Conservation (phyloP, 1,140 invertebrate genomes). For the Paraescarpia echinospica region DNA sequence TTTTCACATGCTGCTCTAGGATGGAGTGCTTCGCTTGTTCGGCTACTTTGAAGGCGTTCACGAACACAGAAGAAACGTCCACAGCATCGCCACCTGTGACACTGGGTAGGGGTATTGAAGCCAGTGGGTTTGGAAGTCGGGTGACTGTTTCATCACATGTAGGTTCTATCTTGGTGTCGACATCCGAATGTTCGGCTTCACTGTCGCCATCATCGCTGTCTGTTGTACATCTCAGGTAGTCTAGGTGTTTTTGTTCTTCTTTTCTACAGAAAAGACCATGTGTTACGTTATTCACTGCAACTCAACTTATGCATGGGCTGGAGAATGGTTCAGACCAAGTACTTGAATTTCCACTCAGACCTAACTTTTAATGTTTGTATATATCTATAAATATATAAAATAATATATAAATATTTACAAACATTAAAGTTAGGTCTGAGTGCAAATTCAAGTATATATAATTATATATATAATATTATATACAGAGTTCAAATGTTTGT, state of each 20-base stretch:
- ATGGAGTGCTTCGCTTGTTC: constrained; percentile 83
- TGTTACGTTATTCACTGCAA: background rate
- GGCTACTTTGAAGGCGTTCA: constrained; percentile 86
- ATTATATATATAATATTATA: no score
- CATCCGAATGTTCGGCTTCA: background rate
- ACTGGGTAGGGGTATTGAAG: background rate
- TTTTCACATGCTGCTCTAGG: constrained; percentile 91
- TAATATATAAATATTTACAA: no score
- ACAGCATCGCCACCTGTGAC: background rate
- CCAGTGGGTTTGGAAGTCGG: constrained; percentile 9
- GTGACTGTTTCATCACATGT: background rate
- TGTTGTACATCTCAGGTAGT: background rate
- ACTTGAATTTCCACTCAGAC: no score
- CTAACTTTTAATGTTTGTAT: no score
- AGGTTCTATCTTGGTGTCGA: background rate
- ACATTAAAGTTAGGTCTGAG: no score
- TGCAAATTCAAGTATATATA: no score
- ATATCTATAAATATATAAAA: no score
- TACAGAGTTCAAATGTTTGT: no score
- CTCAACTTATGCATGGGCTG: no score
- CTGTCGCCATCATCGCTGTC: background rate
- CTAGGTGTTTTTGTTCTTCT: background rate
- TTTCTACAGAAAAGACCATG: background rate
- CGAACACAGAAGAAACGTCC: constrained; percentile 71
- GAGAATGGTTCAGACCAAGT: no score